Evolutionary conservation across 1,140 invertebrate genomes (phyloP), one percentile per base, ranked within the genome.

Genomic region (Drosophila ananassae): DNA sequence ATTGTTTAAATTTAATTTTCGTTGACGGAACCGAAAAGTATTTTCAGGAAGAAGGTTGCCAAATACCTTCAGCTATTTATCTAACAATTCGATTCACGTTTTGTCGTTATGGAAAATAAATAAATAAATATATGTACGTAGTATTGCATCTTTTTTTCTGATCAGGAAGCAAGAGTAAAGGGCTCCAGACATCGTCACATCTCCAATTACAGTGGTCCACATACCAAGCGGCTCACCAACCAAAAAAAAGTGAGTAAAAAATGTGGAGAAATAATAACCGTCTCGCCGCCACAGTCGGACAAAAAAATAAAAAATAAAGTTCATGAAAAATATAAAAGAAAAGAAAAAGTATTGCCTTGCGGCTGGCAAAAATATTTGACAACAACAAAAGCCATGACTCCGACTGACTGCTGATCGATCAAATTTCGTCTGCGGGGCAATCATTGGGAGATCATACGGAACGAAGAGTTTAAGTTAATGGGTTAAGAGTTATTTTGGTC

Each of bases 1-100:
- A 83, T 83, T 83, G 77, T 76, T 76, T 76, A 76, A 84, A 39
- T 79, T 79, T 84, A 84, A 83, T 83, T 83, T 84, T 67, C 58
- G 79, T 78, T 82, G 74, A 66, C 64, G 61, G 64, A 46, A 67
- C 56, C 58, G 28, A 46, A 57, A 53, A 30, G 34, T 24, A 22
- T 7, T 30, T 64, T 59, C 54, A 64, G 72, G 72, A 80, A 79
- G 77, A 79, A 75, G 55, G 55, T 71, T 61, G 57, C 53, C 69
- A 55, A 50, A 63, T 64, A 54, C 61, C 53, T 69, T 32, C 17
- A 21, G 47, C 60, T 54, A 61, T 79, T 75, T 83, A 82, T 82
- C 79, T 66, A 60, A 34, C 71, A 72, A 37, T 75, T 73, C 57
- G 80, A 83, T 83, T 82, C 79, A 83, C 79, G 79, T 79, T 83